These are phyloP conservation scores for Macrobrachium nipponense DNA, from an alignment of 1,140 invertebrate species.

Conservation along the genomic window DNA sequence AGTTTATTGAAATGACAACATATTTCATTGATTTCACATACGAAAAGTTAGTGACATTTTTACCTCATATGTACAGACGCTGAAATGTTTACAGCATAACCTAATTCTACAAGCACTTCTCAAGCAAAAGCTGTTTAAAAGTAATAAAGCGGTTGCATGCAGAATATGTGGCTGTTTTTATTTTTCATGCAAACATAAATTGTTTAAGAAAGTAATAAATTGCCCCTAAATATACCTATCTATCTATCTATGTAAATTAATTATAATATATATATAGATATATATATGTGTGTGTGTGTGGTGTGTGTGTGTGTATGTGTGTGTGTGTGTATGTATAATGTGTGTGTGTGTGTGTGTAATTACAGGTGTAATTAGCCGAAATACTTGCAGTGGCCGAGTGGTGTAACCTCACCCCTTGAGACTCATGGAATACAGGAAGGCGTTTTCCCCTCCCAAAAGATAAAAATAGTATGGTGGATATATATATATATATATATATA, in stretches of 20 bases:
- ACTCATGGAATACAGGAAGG: too few species aligned
- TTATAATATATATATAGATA: slow-evolving; percentile 14
- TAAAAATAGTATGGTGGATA: not conserved
- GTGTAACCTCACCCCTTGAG: too few species aligned
- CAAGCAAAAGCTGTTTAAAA: not conserved
- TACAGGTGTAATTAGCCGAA: too few species aligned
- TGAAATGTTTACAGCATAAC: not conserved
- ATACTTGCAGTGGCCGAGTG: too few species aligned
- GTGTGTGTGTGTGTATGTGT: too few species aligned
- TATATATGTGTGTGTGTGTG: not conserved
- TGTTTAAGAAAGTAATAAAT: too few species aligned
- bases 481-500: too few species aligned
- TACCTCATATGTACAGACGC: not conserved
- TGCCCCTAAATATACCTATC: not conserved
- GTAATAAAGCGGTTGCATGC: not conserved
- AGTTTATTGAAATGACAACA: not conserved
- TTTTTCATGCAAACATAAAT: not conserved
- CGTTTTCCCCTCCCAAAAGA: too few species aligned
- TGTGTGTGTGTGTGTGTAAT: too few species aligned
- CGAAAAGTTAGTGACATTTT: too few species aligned
- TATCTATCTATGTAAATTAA: not conserved
- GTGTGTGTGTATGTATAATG: too few species aligned
- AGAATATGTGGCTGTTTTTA: too few species aligned
- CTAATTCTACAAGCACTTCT: not conserved
- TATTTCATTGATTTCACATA: not conserved